These are phyloP conservation scores for Stegana nigrithorax DNA, from an alignment of 2,888 invertebrate genomes.

Conservation along the genomic window DNA sequence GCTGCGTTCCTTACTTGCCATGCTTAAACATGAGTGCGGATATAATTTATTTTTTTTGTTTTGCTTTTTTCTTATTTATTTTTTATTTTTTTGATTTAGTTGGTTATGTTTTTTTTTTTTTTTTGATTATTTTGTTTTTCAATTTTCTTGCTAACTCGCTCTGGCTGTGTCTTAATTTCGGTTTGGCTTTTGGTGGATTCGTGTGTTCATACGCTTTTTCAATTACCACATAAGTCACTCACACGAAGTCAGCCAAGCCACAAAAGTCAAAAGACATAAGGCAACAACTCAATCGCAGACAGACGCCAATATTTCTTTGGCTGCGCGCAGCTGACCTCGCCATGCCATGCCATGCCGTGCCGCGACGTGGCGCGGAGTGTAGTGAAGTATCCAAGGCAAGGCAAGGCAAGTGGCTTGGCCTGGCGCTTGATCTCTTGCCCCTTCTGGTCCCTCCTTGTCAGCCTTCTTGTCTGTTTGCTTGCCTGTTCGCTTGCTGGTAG, in stretches of 20 bases:
- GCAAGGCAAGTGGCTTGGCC: too few relatives aligned
- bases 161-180: not conserved
- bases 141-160: not conserved
- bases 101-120: not conserved
- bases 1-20: too few relatives aligned
- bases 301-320: constrained; percentile 21
- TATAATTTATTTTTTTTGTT: too few relatives aligned
- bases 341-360: constrained; percentile 11
- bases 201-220: too few relatives aligned
- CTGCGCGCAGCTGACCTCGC: constrained; percentile 30
- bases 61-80: too few relatives aligned
- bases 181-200: constrained; percentile 20
- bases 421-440: too few relatives aligned
- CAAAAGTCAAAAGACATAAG: constrained; percentile 20
- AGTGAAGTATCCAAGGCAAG: too few relatives aligned
- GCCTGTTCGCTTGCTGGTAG: constrained; percentile 32
- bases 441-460: too few relatives aligned
- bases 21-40: too few relatives aligned
- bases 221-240: constrained; percentile 61
- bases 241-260: constrained; percentile 42
- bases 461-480: too few relatives aligned
- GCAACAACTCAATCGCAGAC: constrained; percentile 51
- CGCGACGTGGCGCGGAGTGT: constrained; percentile 7
- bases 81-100: constrained; percentile 12
- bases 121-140: not conserved